phyloP scores from a whole-genome alignment of 2,888 invertebrate genomes.

The Leucoptera coffeella region DNA sequence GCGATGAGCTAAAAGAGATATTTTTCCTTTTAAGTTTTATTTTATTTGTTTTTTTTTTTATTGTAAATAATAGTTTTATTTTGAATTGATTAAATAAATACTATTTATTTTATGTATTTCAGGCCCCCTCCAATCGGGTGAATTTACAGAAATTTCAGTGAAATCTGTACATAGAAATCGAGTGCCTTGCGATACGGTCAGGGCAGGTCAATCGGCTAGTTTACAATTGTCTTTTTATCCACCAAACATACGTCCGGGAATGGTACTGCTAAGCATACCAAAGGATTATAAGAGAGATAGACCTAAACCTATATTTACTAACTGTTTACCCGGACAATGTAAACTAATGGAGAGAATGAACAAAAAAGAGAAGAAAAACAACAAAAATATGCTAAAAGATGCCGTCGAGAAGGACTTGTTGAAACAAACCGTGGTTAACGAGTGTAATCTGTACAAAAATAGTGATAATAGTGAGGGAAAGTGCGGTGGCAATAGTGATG shows the following conservation, averaged over 20 bases:
- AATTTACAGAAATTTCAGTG: constrained; percentile 71
- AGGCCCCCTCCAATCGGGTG: constrained; percentile 73
- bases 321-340: constrained; percentile 13
- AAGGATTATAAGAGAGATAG: constrained; percentile 11
- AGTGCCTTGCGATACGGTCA: constrained; percentile 80
- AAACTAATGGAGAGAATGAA: constrained; percentile 5
- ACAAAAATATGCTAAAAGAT: constrained; percentile 9
- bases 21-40: too few relatives aligned
- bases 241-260: constrained; percentile 71
- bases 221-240: constrained; percentile 56
- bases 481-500: too few relatives aligned
- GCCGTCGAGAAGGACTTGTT: constrained; percentile 23
- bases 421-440: constrained; percentile 16
- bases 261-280: constrained; percentile 67
- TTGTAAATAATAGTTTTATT: too few relatives aligned
- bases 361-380: constrained; percentile 8
- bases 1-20: too few relatives aligned
- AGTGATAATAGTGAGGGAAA: neutral
- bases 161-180: constrained; percentile 88
- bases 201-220: constrained; percentile 88
- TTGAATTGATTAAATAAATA: too few relatives aligned
- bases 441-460: constrained; percentile 16
- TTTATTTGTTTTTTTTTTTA: too few relatives aligned
- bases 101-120: constrained; percentile 4
- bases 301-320: constrained; percentile 11